A percentile compares a stretch with the other conserved stretches of the same genome.
Evolutionary conservation across 2,797 vertebrate genomes (phyloP).

Genomic region (Serranus cabrilla): DNA sequence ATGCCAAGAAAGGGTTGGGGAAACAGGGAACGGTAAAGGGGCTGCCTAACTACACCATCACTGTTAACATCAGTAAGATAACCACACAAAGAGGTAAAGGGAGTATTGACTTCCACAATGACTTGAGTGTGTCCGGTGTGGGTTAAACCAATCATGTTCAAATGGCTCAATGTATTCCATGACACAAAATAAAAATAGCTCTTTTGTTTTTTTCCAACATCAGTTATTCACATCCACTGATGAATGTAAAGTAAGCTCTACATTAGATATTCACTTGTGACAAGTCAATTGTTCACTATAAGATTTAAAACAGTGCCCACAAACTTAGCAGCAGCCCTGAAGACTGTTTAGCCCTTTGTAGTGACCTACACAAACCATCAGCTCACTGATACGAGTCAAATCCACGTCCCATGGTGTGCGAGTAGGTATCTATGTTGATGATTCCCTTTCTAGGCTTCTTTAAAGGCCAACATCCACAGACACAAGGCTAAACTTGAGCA

Average conservation of each 20-base stretch:
- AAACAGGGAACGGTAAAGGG: constrained; percentile 44
- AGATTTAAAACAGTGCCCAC: constrained; percentile 59
- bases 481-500: constrained; percentile 62
- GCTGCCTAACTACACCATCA: constrained; percentile 71
- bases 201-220: constrained; percentile 36
- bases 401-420: constrained; percentile 56
- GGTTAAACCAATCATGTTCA: constrained; percentile 69
- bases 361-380: constrained; percentile 62
- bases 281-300: constrained; percentile 47
- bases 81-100: constrained; percentile 76
- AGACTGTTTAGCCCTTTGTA: constrained; percentile 82
- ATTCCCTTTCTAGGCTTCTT: constrained; percentile 53
- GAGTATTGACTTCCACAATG: constrained; percentile 69
- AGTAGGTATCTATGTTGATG: constrained; percentile 51
- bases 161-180: constrained; percentile 75
- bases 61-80: constrained; percentile 73
- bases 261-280: constrained; percentile 42
- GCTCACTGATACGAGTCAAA: constrained; percentile 56
- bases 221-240: constrained; percentile 42
- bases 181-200: constrained; percentile 59
- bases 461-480: constrained; percentile 64
- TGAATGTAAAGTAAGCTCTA: constrained; percentile 45
- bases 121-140: constrained; percentile 66
- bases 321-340: constrained; percentile 76
- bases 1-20: constrained; percentile 68